These are phyloP conservation scores for Pogonomyrmex californicus DNA, from an alignment of 1,140 invertebrate genomes.

Conservation along the genomic window DNA sequence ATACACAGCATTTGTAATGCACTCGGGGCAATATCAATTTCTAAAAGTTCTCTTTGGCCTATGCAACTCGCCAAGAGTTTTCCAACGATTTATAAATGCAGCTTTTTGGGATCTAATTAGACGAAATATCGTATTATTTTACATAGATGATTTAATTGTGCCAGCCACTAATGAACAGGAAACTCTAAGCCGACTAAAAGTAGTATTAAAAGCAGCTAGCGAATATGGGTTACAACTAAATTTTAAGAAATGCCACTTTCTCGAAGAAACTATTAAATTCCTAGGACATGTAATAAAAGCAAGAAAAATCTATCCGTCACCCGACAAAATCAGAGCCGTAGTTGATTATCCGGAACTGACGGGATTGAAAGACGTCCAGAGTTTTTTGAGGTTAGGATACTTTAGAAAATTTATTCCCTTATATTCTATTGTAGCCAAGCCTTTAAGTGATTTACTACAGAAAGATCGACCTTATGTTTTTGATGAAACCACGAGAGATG, in stretches of 20 bases:
- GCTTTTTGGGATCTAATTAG: constrained; percentile 1
- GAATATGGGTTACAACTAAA: constrained; percentile 23
- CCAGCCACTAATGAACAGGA: neutral
- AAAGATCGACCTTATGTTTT: neutral
- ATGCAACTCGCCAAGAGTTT: constrained; percentile 36
- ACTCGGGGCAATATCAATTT: constrained; percentile 34
- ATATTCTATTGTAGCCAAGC: neutral
- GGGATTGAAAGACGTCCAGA: constrained; percentile 14
- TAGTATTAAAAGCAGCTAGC: neutral
- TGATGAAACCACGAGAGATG: too few relatives aligned
- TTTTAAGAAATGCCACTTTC: constrained; percentile 9
- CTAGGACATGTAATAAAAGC: neutral
- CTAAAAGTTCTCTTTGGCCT: neutral
- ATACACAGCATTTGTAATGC: constrained; percentile 1
- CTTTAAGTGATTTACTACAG: neutral
- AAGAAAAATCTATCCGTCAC: neutral
- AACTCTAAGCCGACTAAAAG: neutral
- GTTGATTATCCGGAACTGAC: neutral
- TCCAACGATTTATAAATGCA: constrained; percentile 59
- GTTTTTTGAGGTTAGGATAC: constrained; percentile 25
- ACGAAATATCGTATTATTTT: neutral
- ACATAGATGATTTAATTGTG: constrained; percentile 41
- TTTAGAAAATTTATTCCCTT: constrained; percentile 10
- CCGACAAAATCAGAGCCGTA: neutral
- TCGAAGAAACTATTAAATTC: neutral